Evolutionary conservation across 1,140 invertebrate genomes (phyloP).

Genomic region (Bombus confusus): DNA sequence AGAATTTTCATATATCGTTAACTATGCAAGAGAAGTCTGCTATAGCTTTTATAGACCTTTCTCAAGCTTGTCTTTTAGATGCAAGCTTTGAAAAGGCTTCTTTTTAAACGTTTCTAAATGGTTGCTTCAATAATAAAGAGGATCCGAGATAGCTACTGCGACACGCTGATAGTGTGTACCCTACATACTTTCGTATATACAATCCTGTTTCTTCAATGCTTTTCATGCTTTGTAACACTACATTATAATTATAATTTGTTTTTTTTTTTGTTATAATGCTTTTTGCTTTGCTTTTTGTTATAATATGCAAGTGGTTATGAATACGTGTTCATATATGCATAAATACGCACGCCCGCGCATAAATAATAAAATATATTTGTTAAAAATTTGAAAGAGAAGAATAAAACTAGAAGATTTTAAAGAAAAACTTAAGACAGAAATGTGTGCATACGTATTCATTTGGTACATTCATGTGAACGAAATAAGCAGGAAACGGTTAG

Average conservation of each 20-base stretch:
- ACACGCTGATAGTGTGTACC: neutral
- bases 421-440: neutral
- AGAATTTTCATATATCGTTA: neutral
- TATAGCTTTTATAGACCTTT: slow-evolving; percentile 2
- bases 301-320: neutral
- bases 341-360: neutral
- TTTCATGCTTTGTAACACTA: neutral
- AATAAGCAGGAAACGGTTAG: slow-evolving; percentile 74
- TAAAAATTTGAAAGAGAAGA: neutral
- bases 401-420: neutral
- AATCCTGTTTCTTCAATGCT: neutral
- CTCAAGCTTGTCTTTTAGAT: neutral
- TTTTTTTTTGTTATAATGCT: too few relatives aligned
- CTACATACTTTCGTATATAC: neutral
- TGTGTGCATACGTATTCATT: neutral
- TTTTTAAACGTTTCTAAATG: too few relatives aligned
- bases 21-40: neutral
- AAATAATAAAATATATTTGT: neutral
- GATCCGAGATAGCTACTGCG: neutral
- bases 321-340: neutral
- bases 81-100: neutral
- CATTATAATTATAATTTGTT: neutral
- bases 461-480: slow-evolving; percentile 4
- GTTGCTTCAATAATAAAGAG: too few relatives aligned
- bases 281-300: too few relatives aligned